Base-by-base conservation (phyloP, 2,888 invertebrate genomes). In the Celastrina argiolus region DNA sequence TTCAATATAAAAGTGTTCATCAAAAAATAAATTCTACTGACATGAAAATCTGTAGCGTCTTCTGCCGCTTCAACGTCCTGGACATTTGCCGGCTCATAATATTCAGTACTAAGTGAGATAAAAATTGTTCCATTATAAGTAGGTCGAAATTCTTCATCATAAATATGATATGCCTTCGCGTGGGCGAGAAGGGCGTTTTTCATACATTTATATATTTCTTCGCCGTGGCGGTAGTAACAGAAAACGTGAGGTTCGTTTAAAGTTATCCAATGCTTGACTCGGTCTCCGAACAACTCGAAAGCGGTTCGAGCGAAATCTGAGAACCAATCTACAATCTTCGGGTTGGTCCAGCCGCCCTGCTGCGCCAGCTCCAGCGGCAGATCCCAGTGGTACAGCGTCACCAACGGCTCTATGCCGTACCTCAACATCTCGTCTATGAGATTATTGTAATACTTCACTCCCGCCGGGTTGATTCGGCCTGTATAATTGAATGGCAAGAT, bases 401-500 rank as follows among this genome's bases (percentile, higher is more conserved):
- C 83, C 77, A 92, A 79, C 0, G 94, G 94, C 67, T 85, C 77
- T 67, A 94, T 93, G 28, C 86, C 88, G 69, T 88, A 91, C 10
- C 80, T 85, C 2, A 92, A 67, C 28, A 94, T 82, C 72, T 88
- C 92, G 72, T 93, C 78, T 51, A 94, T 92, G 0, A 94, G 75
- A 70, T 92, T 92, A 18, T 64, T 64, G 78, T 94, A 94, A 78
- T 93, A 94, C 39, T 87, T 78, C 10, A 94, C 82, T 10, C 93
- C 94, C 2, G 68, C 69, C 12, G 65, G 68, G 75, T 93, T 94
- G 16, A 93, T 78, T 5, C 80, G 74, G 61, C 90, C 83, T 0
- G 84, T 71, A 59, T 87, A 85, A 61, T 92, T 93, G 64, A 84
- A 90, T 0, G 94, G 93, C 90, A 90, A 0, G 87, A 74, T 45